Base-by-base conservation (phyloP, 2,113 vertebrate species). In the Apteryx owenii region DNA sequence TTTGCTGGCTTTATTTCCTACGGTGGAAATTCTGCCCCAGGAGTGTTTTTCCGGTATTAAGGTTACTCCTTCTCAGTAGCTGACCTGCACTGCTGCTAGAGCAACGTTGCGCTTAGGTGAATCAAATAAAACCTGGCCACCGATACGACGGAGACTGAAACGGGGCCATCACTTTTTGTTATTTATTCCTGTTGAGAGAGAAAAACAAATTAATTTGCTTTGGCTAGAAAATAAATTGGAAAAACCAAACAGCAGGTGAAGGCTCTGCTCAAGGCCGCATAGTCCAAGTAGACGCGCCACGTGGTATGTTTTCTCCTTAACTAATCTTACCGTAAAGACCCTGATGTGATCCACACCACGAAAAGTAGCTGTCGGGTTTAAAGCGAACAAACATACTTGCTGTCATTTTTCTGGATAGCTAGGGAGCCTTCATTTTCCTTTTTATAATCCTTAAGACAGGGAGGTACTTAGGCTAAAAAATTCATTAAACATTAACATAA, bases 401-500 rank as follows among this genome's bases (percentile, higher is more conserved):
- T 60, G 80, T 22, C 60, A 2, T 66, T 78, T 10, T 72, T 82
- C 60, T 6, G 15, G 26, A 4, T 29, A 16, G 8, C 46, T 46
- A 18, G 72, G n/a, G 44, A 78, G 64, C 17, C 68, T 95, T 75
- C 38, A 2, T 61, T 46, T 33, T 38, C 73, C 5, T 0, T 36
- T 38, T 48, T 36, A 22, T 81, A 92, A 86, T 90, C 90, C 82
- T 31, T 60, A 29, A 69, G 51, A 61, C 72, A 16, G 10, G 69
- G 62, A 80, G 20, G 84, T 23, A 5, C 44, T 89, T 53, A 64
- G 92, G 90, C 69, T 90, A 65, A 84, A 94, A 91, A 87, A 94
- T 14, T 85, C 90, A 94, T 96, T 89, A 92, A 96, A 87, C 61
- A 48, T 95, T 90, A 78, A 95, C 62, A 10, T 38, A 10, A 89